Evolutionary conservation across 2,888 invertebrate genomes (phyloP).

Genomic region (Nebria salina): DNA sequence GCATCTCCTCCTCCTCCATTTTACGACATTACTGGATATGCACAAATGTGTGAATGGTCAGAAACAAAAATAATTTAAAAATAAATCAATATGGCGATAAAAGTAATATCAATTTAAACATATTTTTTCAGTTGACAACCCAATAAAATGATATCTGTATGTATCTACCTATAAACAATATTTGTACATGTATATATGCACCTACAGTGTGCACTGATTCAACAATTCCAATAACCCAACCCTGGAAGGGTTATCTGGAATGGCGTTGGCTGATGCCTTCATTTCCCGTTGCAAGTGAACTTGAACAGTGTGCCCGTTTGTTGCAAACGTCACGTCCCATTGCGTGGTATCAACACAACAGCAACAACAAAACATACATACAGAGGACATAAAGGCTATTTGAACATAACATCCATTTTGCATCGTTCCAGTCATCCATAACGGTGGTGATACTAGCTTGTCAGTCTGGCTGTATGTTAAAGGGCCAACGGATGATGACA

Average conservation of each 20-base stretch:
- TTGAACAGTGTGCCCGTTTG: slow-evolving; percentile 1
- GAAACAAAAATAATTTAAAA: too few species aligned
- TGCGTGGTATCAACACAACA: slow-evolving; percentile 3
- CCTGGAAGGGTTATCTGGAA: not conserved
- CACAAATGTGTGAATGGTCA: too few species aligned
- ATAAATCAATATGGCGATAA: too few species aligned
- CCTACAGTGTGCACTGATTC: not conserved
- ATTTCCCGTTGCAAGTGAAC: not conserved
- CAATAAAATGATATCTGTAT: not conserved
- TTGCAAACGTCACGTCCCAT: not conserved
- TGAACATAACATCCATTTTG: slow-evolving; percentile 15
- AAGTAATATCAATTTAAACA: too few species aligned
- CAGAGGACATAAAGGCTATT: not conserved
- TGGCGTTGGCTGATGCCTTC: not conserved
- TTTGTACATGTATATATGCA: not conserved
- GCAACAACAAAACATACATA: not conserved
- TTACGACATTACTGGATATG: too few species aligned
- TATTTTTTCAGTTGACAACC: too few species aligned
- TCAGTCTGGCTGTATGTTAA: slow-evolving; percentile 14
- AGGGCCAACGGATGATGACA: slow-evolving; percentile 32
- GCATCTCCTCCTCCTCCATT: not conserved
- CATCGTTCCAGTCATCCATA: slow-evolving; percentile 19
- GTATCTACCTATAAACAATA: not conserved
- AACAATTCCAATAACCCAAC: not conserved
- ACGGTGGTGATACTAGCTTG: slow-evolving; percentile 8